phyloP scores from a whole-genome alignment of 2,888 invertebrate species.

The Lamellibrachia columna region DNA sequence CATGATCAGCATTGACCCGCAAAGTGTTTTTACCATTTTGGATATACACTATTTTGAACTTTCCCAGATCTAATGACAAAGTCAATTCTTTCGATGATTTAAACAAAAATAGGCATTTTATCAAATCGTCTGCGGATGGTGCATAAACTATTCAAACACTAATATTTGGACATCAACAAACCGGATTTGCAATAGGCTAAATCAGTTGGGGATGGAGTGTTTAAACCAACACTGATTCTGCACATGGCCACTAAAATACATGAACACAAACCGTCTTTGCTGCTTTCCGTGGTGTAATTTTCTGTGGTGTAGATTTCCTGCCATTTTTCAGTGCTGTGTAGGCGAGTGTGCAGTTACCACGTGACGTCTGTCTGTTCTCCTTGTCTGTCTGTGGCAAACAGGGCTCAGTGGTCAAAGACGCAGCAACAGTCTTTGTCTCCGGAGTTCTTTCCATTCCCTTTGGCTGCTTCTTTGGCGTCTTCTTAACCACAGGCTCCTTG shows the following conservation, averaged over 20 bases:
- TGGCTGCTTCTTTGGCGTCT: background rate
- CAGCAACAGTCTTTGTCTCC: background rate
- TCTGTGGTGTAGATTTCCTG: background rate
- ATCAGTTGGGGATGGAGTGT: background rate
- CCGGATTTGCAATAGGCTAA: no score
- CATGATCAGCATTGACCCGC: no score
- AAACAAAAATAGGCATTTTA: no score
- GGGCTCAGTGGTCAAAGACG: background rate
- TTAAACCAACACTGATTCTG: background rate
- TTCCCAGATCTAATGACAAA: no score
- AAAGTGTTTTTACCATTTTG: no score
- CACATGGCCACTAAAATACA: background rate
- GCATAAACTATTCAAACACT: no score
- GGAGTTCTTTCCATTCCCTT: background rate
- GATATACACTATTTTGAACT: no score
- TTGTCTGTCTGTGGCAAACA: background rate
- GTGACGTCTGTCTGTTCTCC: background rate
- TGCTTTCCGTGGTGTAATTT: background rate
- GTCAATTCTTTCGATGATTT: no score
- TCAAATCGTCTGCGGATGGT: no score
- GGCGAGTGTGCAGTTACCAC: background rate
- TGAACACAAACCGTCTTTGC: background rate
- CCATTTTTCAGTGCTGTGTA: background rate
- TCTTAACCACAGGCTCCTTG: background rate
- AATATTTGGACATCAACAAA: no score